Evolutionary conservation across 2,888 invertebrate genomes (phyloP), one percentile per base, ranked within the genome.

Genomic region (Nephrotoma flavescens): DNA sequence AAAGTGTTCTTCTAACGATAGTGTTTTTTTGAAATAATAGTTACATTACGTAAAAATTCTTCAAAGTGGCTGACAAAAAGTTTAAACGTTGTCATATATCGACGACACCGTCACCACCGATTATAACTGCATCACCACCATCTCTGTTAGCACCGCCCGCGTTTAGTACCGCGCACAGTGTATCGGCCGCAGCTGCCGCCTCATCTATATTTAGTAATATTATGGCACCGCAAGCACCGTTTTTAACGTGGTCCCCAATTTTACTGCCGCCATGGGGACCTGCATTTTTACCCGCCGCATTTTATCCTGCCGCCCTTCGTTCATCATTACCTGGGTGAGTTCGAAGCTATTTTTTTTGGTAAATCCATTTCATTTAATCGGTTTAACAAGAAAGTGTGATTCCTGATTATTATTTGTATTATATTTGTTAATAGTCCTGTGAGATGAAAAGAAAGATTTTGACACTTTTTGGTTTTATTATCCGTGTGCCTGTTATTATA

Each of bases 241-340:
- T 95, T 90, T 91, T 95, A 90, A 95, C 95, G 19, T 95, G 95
- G 95, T 95, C 95, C 89, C 96, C 96, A 84, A 94, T 95, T 88
- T 91, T 96, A 89, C 92, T 96, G 90, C 95, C 95, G 89, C 95
- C 95, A 41, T 96, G 95, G 95, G 95, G 94, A 86, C 95, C 95
- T 89, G 95, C 95, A 57, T 92, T 95, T 88, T 90, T 95, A 88
- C 95, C 95, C 88, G 93, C 93, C 87, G 94, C 95, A 88, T 94
- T 94, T 90, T 96, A 94, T 92, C 95, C 94, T 89, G 95, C 95
- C 88, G 94, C 95, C 83, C 93, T 95, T 88, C 92, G 95, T 86
- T 95, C 94, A 87, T 95, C 95, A 88, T 92, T 96, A 89, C 96
- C 95, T 86, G 95, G 95, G 95, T 95, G 93, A 94, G 94, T 93